phyloP scores from a whole-genome alignment of 2,888 invertebrate species.

The Sceliomorpha sp. region DNA sequence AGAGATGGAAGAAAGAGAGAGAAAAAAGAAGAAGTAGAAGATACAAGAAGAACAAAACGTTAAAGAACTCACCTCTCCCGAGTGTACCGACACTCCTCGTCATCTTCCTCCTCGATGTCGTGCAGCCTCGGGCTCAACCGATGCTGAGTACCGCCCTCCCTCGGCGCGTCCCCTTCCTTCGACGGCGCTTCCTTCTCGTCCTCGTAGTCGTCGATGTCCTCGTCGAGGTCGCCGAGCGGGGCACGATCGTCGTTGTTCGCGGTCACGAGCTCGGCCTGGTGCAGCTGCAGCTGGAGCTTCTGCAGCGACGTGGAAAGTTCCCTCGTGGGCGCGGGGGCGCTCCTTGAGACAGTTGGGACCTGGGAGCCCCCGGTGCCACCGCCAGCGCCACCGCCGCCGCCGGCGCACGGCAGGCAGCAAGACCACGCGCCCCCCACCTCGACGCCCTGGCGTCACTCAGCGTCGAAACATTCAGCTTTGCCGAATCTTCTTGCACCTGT shows the following conservation, averaged over 20 bases:
- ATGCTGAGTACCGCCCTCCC: slow-evolving; percentile 82
- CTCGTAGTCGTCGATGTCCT: slow-evolving; percentile 67
- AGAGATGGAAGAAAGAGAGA: too few relatives aligned
- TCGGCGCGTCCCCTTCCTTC: slow-evolving; percentile 64
- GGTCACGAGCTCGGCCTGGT: slow-evolving; percentile 61
- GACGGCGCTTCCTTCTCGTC: slow-evolving; percentile 57
- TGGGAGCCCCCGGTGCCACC: slow-evolving; percentile 65
- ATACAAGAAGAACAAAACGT: neutral
- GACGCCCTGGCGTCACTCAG: slow-evolving; percentile 80
- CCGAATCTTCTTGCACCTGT: too few relatives aligned
- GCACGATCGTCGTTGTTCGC: slow-evolving; percentile 61
- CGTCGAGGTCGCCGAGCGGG: slow-evolving; percentile 70
- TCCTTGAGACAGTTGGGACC: slow-evolving; percentile 80
- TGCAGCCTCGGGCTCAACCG: slow-evolving; percentile 88
- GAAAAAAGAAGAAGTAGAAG: neutral
- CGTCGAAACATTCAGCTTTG: slow-evolving; percentile 42
- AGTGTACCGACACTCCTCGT: slow-evolving; percentile 82
- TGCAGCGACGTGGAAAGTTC: slow-evolving; percentile 73
- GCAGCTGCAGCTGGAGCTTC: slow-evolving; percentile 69
- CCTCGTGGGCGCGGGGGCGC: slow-evolving; percentile 83
- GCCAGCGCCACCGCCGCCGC: slow-evolving; percentile 80
- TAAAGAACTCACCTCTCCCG: slow-evolving; percentile 74
- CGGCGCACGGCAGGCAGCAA: slow-evolving; percentile 81
- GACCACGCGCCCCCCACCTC: slow-evolving; percentile 81
- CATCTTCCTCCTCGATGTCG: slow-evolving; percentile 92